A percentile compares a stretch with the other conserved stretches of the same genome.
These are phyloP conservation scores for Sminthurinus aureus DNA, from an alignment of 2,888 invertebrate genomes.

Conservation along the genomic window DNA sequence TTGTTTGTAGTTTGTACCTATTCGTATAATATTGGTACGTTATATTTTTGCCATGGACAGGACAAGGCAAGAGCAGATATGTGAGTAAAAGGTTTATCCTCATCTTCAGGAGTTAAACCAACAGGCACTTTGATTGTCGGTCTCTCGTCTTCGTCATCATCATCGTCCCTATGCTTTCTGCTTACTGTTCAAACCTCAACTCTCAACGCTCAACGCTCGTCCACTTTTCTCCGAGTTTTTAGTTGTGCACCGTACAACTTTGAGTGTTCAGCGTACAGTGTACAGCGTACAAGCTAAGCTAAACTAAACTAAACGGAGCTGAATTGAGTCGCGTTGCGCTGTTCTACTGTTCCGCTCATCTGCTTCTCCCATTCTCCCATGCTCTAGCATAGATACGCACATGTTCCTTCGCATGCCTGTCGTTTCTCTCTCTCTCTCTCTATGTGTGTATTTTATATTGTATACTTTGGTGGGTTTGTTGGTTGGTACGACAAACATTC, in stretches of 20 bases:
- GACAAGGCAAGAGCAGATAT: conserved; percentile 1
- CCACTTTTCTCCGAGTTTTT: not conserved
- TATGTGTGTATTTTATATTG: not conserved
- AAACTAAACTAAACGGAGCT: no score
- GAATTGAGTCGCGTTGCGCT: no score
- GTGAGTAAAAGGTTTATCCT: conserved; percentile 36
- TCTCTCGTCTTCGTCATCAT: conserved; percentile 7
- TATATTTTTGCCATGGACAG: no score
- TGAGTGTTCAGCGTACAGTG: not conserved
- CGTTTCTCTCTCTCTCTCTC: not conserved
- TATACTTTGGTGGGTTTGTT: no score
- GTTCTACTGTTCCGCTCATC: no score
- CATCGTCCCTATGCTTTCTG: not conserved
- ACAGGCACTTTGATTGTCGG: conserved; percentile 41
- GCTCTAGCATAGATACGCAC: no score
- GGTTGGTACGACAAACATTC: no score
- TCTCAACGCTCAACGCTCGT: not conserved
- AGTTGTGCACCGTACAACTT: not conserved
- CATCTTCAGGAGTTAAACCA: conserved; percentile 34
- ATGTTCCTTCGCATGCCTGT: no score
- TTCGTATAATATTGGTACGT: no score
- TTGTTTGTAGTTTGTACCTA: no score
- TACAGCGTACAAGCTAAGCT: no score
- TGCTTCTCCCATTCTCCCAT: no score
- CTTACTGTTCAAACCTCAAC: not conserved